These are phyloP conservation scores for Leptopilina syphax DNA, from an alignment of 2,888 invertebrate genomes.

Conservation along the genomic window DNA sequence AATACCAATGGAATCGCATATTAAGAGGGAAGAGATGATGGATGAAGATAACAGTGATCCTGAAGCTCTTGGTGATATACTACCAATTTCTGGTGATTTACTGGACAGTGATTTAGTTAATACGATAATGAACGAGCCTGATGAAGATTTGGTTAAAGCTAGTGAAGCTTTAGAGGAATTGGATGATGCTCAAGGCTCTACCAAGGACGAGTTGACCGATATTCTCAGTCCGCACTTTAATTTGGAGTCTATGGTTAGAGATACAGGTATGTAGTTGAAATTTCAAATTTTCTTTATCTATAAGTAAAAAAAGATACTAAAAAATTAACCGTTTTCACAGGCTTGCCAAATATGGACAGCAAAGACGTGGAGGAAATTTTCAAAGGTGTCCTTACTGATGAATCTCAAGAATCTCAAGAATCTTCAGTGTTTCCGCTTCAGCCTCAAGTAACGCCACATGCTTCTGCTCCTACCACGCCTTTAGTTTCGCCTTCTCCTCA, in stretches of 20 bases:
- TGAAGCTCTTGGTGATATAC: slow-evolving; percentile 83
- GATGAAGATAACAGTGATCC: slow-evolving; percentile 78
- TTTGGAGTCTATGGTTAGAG: slow-evolving; percentile 85
- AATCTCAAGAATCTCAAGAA: slow-evolving; percentile 88
- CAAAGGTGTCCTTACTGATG: slow-evolving; percentile 92
- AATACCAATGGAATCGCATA: slow-evolving; percentile 53
- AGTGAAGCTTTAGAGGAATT: slow-evolving; percentile 78
- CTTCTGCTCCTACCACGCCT: slow-evolving; percentile 70
- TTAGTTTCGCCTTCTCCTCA: slow-evolving; percentile 75
- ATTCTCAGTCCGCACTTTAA: slow-evolving; percentile 85
- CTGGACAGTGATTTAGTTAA: slow-evolving; percentile 83
- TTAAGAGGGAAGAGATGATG: slow-evolving; percentile 69
- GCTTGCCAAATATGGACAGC: slow-evolving; percentile 90
- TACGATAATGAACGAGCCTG: slow-evolving; percentile 83
- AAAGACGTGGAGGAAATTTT: slow-evolving; percentile 95
- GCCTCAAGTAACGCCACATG: slow-evolving; percentile 68
- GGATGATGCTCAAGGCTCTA: slow-evolving; percentile 78
- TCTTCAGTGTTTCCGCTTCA: slow-evolving; percentile 79
- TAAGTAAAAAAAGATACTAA: slow-evolving; percentile 1
- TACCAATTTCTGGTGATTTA: slow-evolving; percentile 82
- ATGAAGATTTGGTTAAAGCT: slow-evolving; percentile 78
- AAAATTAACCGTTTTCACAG: slow-evolving; percentile 60
- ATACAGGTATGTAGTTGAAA: slow-evolving; percentile 75
- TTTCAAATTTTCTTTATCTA: neutral
- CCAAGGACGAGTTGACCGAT: slow-evolving; percentile 85